A percentile compares a stretch with the other conserved stretches of the same genome.
Conservation (phyloP, 2,113 vertebrate genomes). For the Scopus umbretta region DNA sequence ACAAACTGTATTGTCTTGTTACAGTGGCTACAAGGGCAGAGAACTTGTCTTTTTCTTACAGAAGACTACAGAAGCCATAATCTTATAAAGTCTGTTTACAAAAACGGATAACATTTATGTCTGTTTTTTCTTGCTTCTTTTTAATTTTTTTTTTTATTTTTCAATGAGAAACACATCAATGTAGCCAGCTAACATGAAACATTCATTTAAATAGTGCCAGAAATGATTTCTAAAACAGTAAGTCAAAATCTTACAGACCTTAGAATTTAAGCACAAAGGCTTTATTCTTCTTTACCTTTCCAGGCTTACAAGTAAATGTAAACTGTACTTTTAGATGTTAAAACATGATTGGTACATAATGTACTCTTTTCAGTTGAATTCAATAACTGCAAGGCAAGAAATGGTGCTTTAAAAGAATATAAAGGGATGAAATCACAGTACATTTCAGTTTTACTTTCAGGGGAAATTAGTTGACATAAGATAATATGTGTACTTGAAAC, state of each 20-base stretch:
- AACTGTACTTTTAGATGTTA: background rate
- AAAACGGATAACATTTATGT: background rate
- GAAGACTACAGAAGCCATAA: background rate
- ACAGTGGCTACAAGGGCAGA: background rate
- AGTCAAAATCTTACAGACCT: background rate
- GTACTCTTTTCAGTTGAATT: background rate
- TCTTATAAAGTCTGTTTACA: background rate
- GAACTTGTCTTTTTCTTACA: background rate
- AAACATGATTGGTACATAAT: background rate
- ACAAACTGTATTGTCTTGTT: background rate
- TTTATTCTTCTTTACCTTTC: background rate
- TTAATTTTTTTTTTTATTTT: background rate
- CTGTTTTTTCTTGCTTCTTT: background rate
- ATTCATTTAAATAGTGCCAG: background rate
- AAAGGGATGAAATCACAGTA: background rate
- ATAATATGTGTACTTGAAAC: background rate
- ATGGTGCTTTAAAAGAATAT: background rate
- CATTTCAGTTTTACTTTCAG: background rate
- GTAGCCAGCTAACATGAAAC: background rate
- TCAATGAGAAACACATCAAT: background rate
- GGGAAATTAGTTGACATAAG: background rate
- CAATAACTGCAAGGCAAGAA: background rate
- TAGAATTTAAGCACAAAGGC: background rate
- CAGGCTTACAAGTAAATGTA: background rate
- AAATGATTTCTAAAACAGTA: background rate